A percentile compares a stretch with the other conserved stretches of the same genome.
Conservation (phyloP, 2,888 invertebrate species). For the Laothoe populi region DNA sequence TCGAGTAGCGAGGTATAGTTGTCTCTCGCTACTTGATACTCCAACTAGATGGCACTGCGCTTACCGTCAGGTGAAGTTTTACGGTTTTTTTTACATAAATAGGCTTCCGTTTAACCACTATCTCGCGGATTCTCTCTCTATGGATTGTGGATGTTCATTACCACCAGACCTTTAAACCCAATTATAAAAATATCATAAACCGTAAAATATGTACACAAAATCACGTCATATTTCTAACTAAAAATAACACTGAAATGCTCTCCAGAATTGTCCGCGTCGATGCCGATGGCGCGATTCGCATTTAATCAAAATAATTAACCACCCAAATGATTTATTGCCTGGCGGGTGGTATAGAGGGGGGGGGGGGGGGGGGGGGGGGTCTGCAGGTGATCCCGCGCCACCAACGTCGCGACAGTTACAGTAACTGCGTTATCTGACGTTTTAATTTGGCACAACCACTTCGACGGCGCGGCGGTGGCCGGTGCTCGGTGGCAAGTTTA, state of each 20-base stretch:
- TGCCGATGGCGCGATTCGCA: constrained; percentile 23
- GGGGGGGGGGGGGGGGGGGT: background rate
- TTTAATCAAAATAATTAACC: constrained; percentile 79
- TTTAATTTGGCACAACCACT: constrained; percentile 29
- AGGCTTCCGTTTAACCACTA: too few relatives aligned
- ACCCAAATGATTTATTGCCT: constrained; percentile 72
- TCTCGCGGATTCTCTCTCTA: too few relatives aligned
- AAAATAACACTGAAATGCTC: constrained; percentile 8
- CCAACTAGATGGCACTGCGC: too few relatives aligned
- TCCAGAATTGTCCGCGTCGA: constrained; percentile 9
- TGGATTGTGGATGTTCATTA: too few relatives aligned
- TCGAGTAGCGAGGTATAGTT: too few relatives aligned
- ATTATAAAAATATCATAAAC: background rate
- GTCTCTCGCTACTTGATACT: too few relatives aligned
- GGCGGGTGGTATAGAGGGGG: constrained; percentile 35
- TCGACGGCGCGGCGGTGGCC: constrained; percentile 13
- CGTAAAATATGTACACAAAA: constrained; percentile 4
- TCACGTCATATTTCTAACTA: background rate
- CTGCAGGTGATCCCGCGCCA: constrained; percentile 21
- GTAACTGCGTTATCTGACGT: constrained; percentile 25
- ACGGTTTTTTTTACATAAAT: too few relatives aligned
- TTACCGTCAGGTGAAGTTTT: too few relatives aligned
- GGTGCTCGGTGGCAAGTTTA: constrained; percentile 13
- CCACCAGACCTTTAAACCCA: too few relatives aligned
- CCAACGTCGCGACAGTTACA: constrained; percentile 31